Base-by-base conservation (phyloP, 1,140 invertebrate species). In the Andrena cerasifolii region DNA sequence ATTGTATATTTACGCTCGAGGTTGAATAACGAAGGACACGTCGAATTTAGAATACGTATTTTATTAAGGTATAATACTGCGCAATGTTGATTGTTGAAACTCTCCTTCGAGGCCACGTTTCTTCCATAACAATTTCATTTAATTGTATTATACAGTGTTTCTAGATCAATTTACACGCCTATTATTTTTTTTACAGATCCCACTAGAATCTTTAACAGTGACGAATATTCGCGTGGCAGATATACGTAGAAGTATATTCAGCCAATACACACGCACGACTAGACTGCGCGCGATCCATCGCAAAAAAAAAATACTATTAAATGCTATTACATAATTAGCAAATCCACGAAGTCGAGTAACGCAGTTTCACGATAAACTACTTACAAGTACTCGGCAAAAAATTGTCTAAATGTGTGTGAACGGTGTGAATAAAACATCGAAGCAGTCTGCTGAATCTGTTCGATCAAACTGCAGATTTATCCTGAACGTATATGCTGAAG, bases 1-100 rank as follows among this genome's bases (percentile, higher is more conserved):
- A n/a, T n/a, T n/a, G n/a, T n/a, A n/a, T n/a, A n/a, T n/a, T n/a
- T n/a, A n/a, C 2, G 8, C 0, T 28, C n/a, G 33, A 45, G 72
- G 24, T 43, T 6, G 26, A 79, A 58, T 74, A 74, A 77, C 49
- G 70, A 58, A 43, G 18, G 43, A 65, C 18, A 14, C 1, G 1
- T 61, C 40, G 16, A 16, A 63, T 54, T 72, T 63, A 26, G 56
- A 51, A 82, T 78, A n/a, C n/a, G n/a, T n/a, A 61, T 83, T 88
- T 91, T 90, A 90, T 90, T 91, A 75, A 47, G 86, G 63, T 66
- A 66, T 91, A 91, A 91, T 91, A 91, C 90, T 91, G 90, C 89
- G 87, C 87, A 87, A 88, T 75, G 76, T 87, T 77, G 63, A 74
- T 85, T 86, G 75, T 81, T 85, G 47, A 83, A 84, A 80, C 74